Evolutionary conservation across 1,140 invertebrate genomes (phyloP).

Genomic region (Drosophila teissieri): DNA sequence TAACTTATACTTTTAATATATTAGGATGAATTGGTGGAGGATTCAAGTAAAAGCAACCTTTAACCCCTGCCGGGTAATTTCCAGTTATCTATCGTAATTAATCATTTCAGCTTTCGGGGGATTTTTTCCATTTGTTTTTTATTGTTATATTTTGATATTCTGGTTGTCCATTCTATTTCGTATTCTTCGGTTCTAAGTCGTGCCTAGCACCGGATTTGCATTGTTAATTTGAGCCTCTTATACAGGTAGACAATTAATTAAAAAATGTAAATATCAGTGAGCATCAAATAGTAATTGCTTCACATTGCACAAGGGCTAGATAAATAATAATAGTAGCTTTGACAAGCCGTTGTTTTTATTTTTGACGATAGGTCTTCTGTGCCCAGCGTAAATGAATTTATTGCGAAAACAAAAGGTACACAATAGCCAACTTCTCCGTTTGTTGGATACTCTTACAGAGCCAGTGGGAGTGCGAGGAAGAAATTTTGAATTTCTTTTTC

Average conservation of each 20-base stretch:
- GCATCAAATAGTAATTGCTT: no score
- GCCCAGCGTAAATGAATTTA: no score
- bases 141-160: slow-evolving; percentile 9
- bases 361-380: no score
- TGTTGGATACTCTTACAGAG: no score
- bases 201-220: slow-evolving; percentile 34
- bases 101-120: slow-evolving; percentile 21
- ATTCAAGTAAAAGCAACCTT: slow-evolving; percentile 26
- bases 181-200: slow-evolving; percentile 21
- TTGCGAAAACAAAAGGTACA: no score
- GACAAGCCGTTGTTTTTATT: no score
- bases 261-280: slow-evolving; percentile 9
- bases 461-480: no score
- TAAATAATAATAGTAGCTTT: no score
- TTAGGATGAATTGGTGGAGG: neutral
- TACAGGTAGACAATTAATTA: slow-evolving; percentile 30
- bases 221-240: slow-evolving; percentile 19
- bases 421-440: no score
- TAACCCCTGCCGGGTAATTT: neutral
- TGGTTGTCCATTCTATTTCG: slow-evolving; percentile 34
- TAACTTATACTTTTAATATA: neutral
- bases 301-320: no score
- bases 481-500: no score
- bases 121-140: slow-evolving; percentile 20
- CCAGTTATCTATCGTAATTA: slow-evolving; percentile 13